Percentiles rank a stretch among this genome's conserved stretches.
These are phyloP conservation scores for Erinaceus europaeus DNA, from an alignment of 2,113 vertebrate genomes.

Conservation along the genomic window DNA sequence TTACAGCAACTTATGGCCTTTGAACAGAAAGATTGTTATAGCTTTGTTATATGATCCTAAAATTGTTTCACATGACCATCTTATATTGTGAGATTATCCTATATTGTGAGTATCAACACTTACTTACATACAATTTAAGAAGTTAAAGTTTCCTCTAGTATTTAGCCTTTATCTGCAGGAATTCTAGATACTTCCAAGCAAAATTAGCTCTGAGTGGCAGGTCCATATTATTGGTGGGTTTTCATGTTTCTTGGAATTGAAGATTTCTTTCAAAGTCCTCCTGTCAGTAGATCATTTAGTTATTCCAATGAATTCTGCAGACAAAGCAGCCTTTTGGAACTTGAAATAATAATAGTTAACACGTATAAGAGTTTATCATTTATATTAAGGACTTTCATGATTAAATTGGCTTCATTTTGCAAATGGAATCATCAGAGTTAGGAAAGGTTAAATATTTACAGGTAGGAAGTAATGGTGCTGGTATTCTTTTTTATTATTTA, in stretches of 20 bases:
- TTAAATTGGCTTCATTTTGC: constrained; percentile 20
- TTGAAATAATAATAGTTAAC: not conserved
- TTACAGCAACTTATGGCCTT: not conserved
- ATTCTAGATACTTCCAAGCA: constrained; percentile 33
- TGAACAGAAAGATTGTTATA: not conserved
- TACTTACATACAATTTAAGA: not conserved
- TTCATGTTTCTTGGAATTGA: constrained; percentile 40
- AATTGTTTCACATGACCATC: not conserved
- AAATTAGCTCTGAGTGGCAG: not conserved
- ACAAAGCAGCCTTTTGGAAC: not conserved
- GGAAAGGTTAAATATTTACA: not conserved
- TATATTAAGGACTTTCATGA: not conserved
- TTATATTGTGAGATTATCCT: not conserved
- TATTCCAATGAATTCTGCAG: not conserved
- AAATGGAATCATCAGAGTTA: not conserved
- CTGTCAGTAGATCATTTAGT: constrained; percentile 9
- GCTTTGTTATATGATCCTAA: not conserved
- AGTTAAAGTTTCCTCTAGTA: not conserved
- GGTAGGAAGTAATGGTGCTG: not conserved
- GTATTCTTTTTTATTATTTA: too few species aligned
- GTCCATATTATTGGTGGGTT: not conserved
- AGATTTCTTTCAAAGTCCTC: constrained; percentile 14
- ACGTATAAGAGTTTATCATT: not conserved
- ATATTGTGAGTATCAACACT: not conserved
- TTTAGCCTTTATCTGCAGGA: not conserved